Evolutionary conservation across 2,797 vertebrate genomes (phyloP).

Genomic region (Rhinogobio ventralis): DNA sequence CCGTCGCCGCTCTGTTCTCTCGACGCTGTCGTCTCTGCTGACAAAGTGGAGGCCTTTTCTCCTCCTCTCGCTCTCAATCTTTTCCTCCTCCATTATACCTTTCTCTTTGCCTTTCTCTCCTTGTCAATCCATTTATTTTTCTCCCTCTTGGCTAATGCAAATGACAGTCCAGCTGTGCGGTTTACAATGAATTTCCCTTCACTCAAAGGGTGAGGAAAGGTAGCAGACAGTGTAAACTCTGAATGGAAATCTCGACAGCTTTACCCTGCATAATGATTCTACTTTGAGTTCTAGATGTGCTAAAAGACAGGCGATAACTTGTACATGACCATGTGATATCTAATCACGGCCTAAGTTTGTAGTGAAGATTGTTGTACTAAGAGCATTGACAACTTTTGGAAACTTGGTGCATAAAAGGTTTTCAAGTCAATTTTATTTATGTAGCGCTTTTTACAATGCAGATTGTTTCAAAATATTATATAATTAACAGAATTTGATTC

Average conservation of each 20-base stretch:
- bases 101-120: constrained; percentile 30
- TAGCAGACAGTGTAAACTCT: constrained; percentile 37
- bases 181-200: constrained; percentile 23
- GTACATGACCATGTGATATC: not conserved
- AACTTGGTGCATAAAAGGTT: not conserved
- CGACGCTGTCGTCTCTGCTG: constrained; percentile 35
- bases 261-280: not conserved
- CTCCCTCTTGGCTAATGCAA: constrained; percentile 35
- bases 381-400: constrained; percentile 10
- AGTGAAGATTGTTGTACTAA: not conserved
- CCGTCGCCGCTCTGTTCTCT: constrained; percentile 30
- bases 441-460: too few relatives aligned
- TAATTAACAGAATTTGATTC: too few relatives aligned
- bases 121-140: constrained; percentile 30
- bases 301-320: not conserved
- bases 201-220: constrained; percentile 39
- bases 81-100: constrained; percentile 37
- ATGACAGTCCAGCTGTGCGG: constrained; percentile 44
- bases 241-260: constrained; percentile 23
- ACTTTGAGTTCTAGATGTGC: not conserved
- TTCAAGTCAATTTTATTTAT: too few relatives aligned
- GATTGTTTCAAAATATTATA: too few relatives aligned
- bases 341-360: constrained; percentile 18
- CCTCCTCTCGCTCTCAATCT: constrained; percentile 43
- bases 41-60: constrained; percentile 44